Percentiles rank a stretch among this genome's conserved stretches.
Conservation (phyloP, 2,113 vertebrate species). For the Rattus norvegicus region DNA sequence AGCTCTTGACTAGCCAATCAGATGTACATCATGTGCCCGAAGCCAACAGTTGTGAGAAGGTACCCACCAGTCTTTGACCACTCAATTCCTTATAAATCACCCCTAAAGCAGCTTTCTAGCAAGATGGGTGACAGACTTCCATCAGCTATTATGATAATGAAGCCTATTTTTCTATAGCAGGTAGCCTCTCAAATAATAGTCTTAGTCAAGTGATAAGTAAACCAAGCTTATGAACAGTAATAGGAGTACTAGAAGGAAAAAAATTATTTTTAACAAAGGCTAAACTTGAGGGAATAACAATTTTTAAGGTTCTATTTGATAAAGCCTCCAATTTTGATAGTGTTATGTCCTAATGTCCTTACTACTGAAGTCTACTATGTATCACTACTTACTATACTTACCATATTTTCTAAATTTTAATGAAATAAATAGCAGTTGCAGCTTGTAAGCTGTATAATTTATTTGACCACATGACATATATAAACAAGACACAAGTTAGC, state of each 20-base stretch:
- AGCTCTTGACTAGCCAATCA: neutral
- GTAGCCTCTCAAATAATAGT: neutral
- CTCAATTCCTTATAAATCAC: no score
- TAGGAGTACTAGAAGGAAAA: neutral
- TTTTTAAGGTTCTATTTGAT: neutral
- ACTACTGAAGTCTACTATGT: neutral
- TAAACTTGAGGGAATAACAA: neutral
- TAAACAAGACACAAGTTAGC: neutral
- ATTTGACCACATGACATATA: neutral
- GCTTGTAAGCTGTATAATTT: neutral
- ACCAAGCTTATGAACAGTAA: neutral
- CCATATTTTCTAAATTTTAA: neutral
- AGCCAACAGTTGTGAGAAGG: neutral
- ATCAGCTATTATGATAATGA: neutral
- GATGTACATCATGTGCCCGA: neutral
- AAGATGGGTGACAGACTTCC: neutral
- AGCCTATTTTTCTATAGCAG: neutral
- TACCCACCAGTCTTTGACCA: no score
- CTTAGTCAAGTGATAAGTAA: neutral
- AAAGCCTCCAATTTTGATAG: neutral
- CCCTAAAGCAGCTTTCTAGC: neutral
- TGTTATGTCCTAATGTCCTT: neutral
- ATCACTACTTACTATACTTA: neutral
- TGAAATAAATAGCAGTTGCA: neutral
- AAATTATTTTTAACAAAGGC: neutral